A percentile compares a stretch with the other conserved stretches of the same genome.
Evolutionary conservation across 2,113 vertebrate species (phyloP).

Genomic region (Cettia cetti): DNA sequence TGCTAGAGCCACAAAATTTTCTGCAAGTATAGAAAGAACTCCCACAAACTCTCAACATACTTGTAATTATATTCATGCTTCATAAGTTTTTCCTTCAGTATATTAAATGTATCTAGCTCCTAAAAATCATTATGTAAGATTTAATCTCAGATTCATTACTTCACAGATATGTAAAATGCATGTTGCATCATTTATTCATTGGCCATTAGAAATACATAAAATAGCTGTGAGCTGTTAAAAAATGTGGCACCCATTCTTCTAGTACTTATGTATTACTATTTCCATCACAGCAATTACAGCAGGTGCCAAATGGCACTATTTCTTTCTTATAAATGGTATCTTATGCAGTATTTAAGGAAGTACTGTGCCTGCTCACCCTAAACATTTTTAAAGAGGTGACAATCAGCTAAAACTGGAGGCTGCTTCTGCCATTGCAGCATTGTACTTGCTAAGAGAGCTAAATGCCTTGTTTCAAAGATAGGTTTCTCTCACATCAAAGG

Average conservation of each 20-base stretch:
- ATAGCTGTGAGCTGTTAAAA: neutral
- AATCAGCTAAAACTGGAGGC: neutral
- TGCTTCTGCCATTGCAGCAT: neutral
- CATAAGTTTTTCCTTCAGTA: neutral
- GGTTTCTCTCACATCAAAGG: neutral
- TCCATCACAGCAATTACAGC: constrained; percentile 1
- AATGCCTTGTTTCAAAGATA: neutral
- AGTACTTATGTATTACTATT: neutral
- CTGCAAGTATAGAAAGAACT: neutral
- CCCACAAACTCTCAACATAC: neutral
- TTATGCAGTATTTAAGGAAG: neutral
- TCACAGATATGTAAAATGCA: constrained; percentile 11
- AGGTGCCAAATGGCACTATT: neutral
- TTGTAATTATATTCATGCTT: neutral
- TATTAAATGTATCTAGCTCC: neutral
- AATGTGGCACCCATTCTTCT: neutral
- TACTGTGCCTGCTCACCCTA: neutral
- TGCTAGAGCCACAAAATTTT: neutral
- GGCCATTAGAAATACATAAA: constrained; percentile 36
- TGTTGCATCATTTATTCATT: constrained; percentile 36
- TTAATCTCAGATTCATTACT: constrained; percentile 22
- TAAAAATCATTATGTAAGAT: constrained; percentile 15
- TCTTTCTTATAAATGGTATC: neutral
- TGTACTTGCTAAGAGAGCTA: neutral
- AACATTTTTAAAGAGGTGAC: constrained; percentile 5